Evolutionary conservation across 2,888 invertebrate species (phyloP), one percentile per base, ranked within the genome.

Genomic region (Dendrolimus houi): DNA sequence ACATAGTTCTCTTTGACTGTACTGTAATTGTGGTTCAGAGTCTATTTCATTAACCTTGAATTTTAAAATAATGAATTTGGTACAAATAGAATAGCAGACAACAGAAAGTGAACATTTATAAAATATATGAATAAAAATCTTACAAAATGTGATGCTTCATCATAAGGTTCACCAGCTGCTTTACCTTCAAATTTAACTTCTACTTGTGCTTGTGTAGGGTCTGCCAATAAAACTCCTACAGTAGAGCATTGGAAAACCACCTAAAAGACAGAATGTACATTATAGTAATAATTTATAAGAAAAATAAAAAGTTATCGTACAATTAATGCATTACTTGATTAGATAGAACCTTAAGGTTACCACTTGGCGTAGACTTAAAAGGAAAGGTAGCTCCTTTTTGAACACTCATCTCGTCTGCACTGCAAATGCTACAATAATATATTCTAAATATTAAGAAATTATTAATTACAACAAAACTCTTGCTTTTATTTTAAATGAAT

Each of bases 231-330:
- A 9, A 94, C 94, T 58, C 94, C 94, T 47, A 94, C 91, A 64
- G 93, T 94, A 60, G 93, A 92, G 2, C 94, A 93, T 75, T 94
- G 93, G 76, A 93, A 94, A 54, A 94, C 94, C 53, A 94, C 93
- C 94, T 94, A 69, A 41, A 75, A 77, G 10, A 9, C 0, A 55
- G 53, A 40, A 47, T 3, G 3, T 29, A 29, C 6, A 29, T 6
- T 29, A 29, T 29, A 29, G 29, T 6, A 29, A 29, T 29, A 6
- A 29, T 29, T 29, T 29, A 29, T 29, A 29, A 29, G 29, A 29
- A 29, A 29, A 29, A 29, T 29, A 29, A 29, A 6, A 29, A 29
- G 29, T 29, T 29, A 29, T 3, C 3, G 29, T 29, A 29, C 29
- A 29, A 29, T 29, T 8, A 47, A 47, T 47, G 12, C 47, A 61